A percentile compares a stretch with the other conserved stretches of the same genome.
Evolutionary conservation across 2,888 invertebrate species (phyloP).

Genomic region (Andrena fulva): DNA sequence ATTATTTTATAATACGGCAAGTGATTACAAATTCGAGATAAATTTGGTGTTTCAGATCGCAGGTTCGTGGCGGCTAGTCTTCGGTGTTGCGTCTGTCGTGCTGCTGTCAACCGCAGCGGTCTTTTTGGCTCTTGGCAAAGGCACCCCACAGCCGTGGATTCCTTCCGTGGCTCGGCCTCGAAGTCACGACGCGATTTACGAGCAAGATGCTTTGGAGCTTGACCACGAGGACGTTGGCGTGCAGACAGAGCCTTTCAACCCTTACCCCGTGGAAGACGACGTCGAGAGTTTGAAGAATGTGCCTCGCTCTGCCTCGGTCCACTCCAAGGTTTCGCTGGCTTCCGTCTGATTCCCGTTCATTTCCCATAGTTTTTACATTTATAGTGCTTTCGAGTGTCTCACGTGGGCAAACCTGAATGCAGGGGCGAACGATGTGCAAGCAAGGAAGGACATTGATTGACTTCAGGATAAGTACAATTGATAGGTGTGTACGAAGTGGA

Average conservation of each 20-base stretch:
- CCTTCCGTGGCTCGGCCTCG: conserved; percentile 83
- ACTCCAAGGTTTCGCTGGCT: conserved; percentile 76
- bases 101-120: conserved; percentile 86
- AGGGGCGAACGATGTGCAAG: background rate
- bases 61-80: conserved; percentile 87
- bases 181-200: conserved; percentile 83
- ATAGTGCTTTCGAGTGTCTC: background rate
- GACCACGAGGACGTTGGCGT: conserved; percentile 84
- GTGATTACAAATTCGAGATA: too few relatives aligned
- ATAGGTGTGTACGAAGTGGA: background rate
- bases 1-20: too few relatives aligned
- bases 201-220: conserved; percentile 81
- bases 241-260: conserved; percentile 82
- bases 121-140: conserved; percentile 87
- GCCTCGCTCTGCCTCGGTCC: conserved; percentile 76
- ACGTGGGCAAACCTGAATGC: background rate
- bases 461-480: background rate
- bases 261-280: conserved; percentile 77
- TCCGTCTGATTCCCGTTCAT: conserved; percentile 55
- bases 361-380: conserved; percentile 12
- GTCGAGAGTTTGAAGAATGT: conserved; percentile 74
- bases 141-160: conserved; percentile 87
- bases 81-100: conserved; percentile 87
- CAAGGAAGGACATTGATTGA: background rate
- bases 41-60: conserved; percentile 84